Percentiles rank a stretch among this genome's conserved stretches.
Evolutionary conservation across 2,888 invertebrate genomes (phyloP).

Genomic region (Aphidius colemani): DNA sequence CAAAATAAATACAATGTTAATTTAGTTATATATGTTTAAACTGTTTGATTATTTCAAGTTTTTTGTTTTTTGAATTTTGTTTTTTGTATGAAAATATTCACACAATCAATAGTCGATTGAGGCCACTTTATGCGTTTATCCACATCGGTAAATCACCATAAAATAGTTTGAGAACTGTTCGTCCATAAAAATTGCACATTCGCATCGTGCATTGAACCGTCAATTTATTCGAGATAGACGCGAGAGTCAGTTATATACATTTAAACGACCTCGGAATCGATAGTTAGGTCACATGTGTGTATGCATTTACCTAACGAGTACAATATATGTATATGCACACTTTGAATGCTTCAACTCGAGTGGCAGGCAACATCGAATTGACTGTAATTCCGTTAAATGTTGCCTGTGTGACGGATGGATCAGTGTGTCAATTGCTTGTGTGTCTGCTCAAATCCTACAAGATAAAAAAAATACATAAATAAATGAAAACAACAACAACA

Average conservation of each 20-base stretch:
- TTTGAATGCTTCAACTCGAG: conserved; percentile 37
- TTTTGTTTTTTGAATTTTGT: not conserved
- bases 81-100: conserved; percentile 5
- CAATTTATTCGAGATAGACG: conserved; percentile 36
- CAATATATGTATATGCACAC: conserved; percentile 14
- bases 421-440: conserved; percentile 55
- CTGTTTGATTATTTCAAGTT: conserved; percentile 8
- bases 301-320: conserved; percentile 25
- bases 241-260: conserved; percentile 27
- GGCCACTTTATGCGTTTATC: conserved; percentile 27
- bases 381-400: conserved; percentile 58
- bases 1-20: not conserved
- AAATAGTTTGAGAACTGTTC: conserved; percentile 31
- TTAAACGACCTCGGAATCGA: conserved; percentile 34
- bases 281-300: conserved; percentile 26
- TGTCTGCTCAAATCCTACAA: conserved; percentile 40
- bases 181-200: conserved; percentile 34
- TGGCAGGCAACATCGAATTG: conserved; percentile 49
- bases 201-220: conserved; percentile 33
- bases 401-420: conserved; percentile 54
- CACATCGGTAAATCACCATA: conserved; percentile 31
- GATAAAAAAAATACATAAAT: conserved; percentile 33
- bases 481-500: not conserved
- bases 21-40: not conserved
- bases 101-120: conserved; percentile 18